These are phyloP conservation scores for Drosophila pseudotalamancana DNA, from an alignment of 2,888 invertebrate species.

Conservation along the genomic window DNA sequence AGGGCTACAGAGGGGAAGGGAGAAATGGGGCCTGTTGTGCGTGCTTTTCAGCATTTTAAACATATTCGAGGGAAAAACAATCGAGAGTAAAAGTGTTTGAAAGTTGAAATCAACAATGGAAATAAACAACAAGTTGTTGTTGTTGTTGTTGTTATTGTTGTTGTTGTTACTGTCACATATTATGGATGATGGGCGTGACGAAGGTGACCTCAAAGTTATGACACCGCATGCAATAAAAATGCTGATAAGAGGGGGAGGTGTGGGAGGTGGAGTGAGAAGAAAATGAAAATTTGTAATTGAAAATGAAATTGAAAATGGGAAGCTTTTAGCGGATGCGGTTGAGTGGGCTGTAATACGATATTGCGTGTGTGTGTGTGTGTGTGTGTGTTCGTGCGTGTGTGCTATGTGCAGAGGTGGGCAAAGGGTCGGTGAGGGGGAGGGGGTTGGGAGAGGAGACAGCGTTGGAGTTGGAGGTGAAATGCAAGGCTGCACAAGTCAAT, in stretches of 20 bases:
- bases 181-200: constrained; percentile 33
- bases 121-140: constrained; percentile 14
- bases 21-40: not conserved
- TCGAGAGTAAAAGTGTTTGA: constrained; percentile 69
- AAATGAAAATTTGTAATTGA: constrained; percentile 34
- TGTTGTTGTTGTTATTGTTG: constrained; percentile 29
- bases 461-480: constrained; percentile 8
- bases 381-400: not conserved
- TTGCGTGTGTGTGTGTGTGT: not conserved
- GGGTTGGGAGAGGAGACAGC: not conserved
- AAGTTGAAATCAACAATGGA: constrained; percentile 36
- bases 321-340: constrained; percentile 50
- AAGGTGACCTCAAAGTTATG: constrained; percentile 53
- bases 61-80: constrained; percentile 55
- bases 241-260: not conserved
- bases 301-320: constrained; percentile 50
- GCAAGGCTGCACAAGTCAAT: constrained; percentile 1
- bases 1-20: constrained; percentile 6
- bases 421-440: not conserved
- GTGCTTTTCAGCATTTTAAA: constrained; percentile 38
- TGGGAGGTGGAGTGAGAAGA: not conserved
- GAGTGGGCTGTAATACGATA: constrained; percentile 44
- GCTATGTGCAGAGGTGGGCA: too few relatives aligned
- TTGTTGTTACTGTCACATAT: constrained; percentile 26
- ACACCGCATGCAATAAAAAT: constrained; percentile 32